Percentiles rank a stretch among this genome's conserved stretches.
phyloP scores from a whole-genome alignment of 2,113 vertebrate genomes.

The Kryptolebias marmoratus region DNA sequence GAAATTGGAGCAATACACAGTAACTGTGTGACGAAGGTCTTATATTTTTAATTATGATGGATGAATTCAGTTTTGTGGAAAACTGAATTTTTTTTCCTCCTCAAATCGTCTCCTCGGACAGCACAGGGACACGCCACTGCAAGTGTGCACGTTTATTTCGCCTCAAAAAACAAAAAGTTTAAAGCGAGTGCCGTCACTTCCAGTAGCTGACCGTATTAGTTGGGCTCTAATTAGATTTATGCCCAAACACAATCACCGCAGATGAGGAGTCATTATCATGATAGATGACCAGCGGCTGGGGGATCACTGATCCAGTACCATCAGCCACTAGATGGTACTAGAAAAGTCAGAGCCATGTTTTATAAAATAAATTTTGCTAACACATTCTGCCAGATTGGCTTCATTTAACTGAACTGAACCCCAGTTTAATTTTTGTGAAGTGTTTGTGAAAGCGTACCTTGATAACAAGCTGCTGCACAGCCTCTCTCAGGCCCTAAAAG shows the following conservation, averaged over 20 bases:
- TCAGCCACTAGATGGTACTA: slow-evolving; percentile 58
- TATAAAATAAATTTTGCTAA: not conserved
- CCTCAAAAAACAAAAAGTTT: not conserved
- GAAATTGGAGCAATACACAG: too few relatives aligned
- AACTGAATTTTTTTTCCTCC: too few relatives aligned
- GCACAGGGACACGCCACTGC: not conserved
- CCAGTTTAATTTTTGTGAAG: not conserved
- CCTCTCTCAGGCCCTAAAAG: slow-evolving; percentile 81
- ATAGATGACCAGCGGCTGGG: slow-evolving; percentile 7
- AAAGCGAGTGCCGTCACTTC: slow-evolving; percentile 29
- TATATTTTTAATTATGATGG: too few relatives aligned
- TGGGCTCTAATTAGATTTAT: slow-evolving; percentile 40
- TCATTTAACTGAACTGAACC: slow-evolving; percentile 1
- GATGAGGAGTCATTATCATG: slow-evolving; percentile 34
- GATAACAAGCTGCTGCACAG: slow-evolving; percentile 77
- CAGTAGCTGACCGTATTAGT: slow-evolving; percentile 40
- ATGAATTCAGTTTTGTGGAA: not conserved
- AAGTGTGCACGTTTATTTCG: not conserved
- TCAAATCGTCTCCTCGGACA: too few relatives aligned
- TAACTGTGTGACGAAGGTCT: too few relatives aligned
- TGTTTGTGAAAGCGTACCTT: slow-evolving; percentile 69
- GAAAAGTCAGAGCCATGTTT: not conserved
- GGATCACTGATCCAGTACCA: not conserved
- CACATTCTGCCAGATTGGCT: not conserved
- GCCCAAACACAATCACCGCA: slow-evolving; percentile 44